Evolutionary conservation across 2,888 invertebrate species (phyloP), one percentile per base, ranked within the genome.

Genomic region (Ischnura elegans): DNA sequence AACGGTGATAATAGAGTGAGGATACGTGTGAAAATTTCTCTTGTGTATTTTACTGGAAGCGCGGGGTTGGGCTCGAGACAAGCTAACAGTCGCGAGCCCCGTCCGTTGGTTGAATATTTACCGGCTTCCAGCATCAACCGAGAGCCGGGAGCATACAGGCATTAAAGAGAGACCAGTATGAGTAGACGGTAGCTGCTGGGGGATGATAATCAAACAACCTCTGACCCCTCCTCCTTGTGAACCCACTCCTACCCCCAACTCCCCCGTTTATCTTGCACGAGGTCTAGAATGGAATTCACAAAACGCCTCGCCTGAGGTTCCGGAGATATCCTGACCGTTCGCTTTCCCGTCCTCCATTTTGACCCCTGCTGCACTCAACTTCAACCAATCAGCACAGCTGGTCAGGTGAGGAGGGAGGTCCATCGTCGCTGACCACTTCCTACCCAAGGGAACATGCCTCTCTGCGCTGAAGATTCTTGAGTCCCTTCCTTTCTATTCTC

Each of bases 151-250:
- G 36, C 76, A 76, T 16, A 36, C 76, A 76, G 36, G 76, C 76
- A 76, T 76, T 76, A 76, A 76, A n/a, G 29, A 36, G 76, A 76
- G 36, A 13, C 76, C n/a, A n/a, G n/a, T n/a, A n/a, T n/a, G 76
- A 36, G 13, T 10, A 36, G 76, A 36, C 13, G 76, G 76, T 29
- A n/a, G n/a, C n/a, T 36, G 76, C 36, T 36, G 76, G 76, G 36
- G 76, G 76, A 76, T 76, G 76, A 36, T 3, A 76, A 76, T 76
- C 76, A 76, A 76, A 76, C 76, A 76, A 36, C 36, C 76, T 36
- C n/a, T 13, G 16, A 13, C 76, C 29, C 36, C 29, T 76, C 36
- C 76, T 19, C 51, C 76, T 36, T 36, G 29, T 76, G 76, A 29
- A 10, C 76, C 76, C 36, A 36, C 76, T 10, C 29, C 66, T 16